phyloP scores from a whole-genome alignment of 1,140 invertebrate genomes.

The Diabrotica virgifera region DNA sequence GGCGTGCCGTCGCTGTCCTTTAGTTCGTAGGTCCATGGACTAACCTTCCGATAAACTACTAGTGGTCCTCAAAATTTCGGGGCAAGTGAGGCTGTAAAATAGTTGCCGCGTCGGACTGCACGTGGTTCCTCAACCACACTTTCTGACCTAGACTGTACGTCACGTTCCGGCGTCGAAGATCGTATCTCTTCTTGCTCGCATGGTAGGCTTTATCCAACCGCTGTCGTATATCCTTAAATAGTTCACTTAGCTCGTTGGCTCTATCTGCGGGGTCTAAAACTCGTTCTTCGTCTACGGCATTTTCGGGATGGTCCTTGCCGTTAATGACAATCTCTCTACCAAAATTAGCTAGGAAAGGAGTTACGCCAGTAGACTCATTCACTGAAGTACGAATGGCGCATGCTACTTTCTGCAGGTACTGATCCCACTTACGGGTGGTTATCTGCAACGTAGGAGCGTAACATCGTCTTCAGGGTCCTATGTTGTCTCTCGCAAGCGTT shows the following conservation, averaged over 20 bases:
- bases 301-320: neutral
- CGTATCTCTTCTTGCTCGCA: neutral
- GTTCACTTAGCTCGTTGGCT: neutral
- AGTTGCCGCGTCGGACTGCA: no score
- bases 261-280: neutral
- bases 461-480: no score
- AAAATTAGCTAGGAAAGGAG: constrained; percentile 15
- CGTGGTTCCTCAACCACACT: no score
- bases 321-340: constrained; percentile 5
- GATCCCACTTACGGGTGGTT: constrained; percentile 22
- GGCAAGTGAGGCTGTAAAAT: no score
- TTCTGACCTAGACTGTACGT: no score
- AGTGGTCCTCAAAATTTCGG: no score
- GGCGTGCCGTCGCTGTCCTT: no score
- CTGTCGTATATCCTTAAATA: constrained; percentile 9
- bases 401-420: constrained; percentile 9
- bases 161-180: neutral
- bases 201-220: neutral
- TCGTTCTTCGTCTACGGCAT: neutral
- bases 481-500: no score
- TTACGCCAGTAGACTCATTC: constrained; percentile 4
- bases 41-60: no score
- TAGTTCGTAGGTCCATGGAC: no score
- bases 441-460: constrained; percentile 11
- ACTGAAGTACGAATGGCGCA: constrained; percentile 9